These are phyloP conservation scores for Vesta saturnalis DNA, from an alignment of 2,888 invertebrate species.

Conservation along the genomic window DNA sequence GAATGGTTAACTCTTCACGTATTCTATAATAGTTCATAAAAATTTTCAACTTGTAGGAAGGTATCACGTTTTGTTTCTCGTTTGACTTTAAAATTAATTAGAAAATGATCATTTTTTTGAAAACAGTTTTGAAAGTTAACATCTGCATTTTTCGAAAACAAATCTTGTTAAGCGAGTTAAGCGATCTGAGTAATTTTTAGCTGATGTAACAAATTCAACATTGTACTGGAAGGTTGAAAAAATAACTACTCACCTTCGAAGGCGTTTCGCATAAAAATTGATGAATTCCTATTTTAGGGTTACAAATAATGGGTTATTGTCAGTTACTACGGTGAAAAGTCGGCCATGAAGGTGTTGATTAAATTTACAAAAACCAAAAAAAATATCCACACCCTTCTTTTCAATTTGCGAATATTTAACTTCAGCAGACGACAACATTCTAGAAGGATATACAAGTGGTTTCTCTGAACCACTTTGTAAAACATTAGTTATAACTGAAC, in stretches of 20 bases:
- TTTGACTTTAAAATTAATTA: too few relatives aligned
- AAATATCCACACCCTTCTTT: conserved; percentile 13
- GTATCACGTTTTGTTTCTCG: not conserved
- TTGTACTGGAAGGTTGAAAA: not conserved
- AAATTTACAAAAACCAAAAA: conserved; percentile 18
- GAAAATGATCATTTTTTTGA: too few relatives aligned
- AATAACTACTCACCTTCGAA: conserved; percentile 14
- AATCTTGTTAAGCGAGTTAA: conserved; percentile 6
- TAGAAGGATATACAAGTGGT: too few relatives aligned
- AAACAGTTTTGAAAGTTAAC: too few relatives aligned
- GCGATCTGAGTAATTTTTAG: not conserved
- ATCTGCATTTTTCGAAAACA: too few relatives aligned
- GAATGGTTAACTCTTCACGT: not conserved
- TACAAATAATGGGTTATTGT: conserved; percentile 19
- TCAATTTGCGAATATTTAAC: conserved; percentile 20
- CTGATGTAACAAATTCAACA: conserved; percentile 15
- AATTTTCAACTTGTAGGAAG: too few relatives aligned
- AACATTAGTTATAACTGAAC: conserved; percentile 11
- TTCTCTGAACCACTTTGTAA: too few relatives aligned
- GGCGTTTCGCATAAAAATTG: conserved; percentile 19
- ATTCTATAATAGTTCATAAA: too few relatives aligned
- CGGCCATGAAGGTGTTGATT: conserved; percentile 8
- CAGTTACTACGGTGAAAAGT: not conserved
- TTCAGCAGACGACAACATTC: too few relatives aligned
- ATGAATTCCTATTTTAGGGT: conserved; percentile 19